These are phyloP conservation scores for Rhinatrema bivittatum DNA, from an alignment of 2,797 vertebrate genomes.

Conservation along the genomic window DNA sequence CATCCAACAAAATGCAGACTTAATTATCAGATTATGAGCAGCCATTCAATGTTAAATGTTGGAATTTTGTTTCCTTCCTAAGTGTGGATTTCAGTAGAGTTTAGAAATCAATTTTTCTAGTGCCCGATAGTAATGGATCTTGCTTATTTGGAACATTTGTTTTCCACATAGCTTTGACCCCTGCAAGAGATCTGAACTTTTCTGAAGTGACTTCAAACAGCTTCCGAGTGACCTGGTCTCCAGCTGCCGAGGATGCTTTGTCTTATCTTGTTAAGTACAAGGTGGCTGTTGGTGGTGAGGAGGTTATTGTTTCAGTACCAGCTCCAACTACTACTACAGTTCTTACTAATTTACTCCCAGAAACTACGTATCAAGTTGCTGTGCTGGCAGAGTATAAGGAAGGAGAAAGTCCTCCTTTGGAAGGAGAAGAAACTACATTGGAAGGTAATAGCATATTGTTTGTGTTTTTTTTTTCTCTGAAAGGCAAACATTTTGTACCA, in stretches of 20 bases:
- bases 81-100: too few species aligned
- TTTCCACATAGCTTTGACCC: slow-evolving; percentile 59
- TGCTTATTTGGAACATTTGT: slow-evolving; percentile 4
- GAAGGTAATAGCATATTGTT: slow-evolving; percentile 61
- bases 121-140: background rate
- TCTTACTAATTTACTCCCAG: slow-evolving; percentile 72
- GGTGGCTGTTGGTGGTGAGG: slow-evolving; percentile 54
- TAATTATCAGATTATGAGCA: too few species aligned
- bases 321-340: slow-evolving; percentile 60
- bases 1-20: too few species aligned
- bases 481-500: too few species aligned
- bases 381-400: slow-evolving; percentile 78
- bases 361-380: slow-evolving; percentile 80
- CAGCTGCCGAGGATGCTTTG: slow-evolving; percentile 60
- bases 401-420: slow-evolving; percentile 71
- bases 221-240: slow-evolving; percentile 77
- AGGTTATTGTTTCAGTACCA: slow-evolving; percentile 73
- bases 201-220: slow-evolving; percentile 74
- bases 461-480: too few species aligned
- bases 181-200: slow-evolving; percentile 73
- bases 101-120: too few species aligned
- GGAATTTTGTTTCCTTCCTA: too few species aligned
- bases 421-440: slow-evolving; percentile 74
- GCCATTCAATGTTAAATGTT: too few species aligned
- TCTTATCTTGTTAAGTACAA: slow-evolving; percentile 77